Base-by-base conservation (phyloP, 2,113 vertebrate species). In the Pipra filicauda region DNA sequence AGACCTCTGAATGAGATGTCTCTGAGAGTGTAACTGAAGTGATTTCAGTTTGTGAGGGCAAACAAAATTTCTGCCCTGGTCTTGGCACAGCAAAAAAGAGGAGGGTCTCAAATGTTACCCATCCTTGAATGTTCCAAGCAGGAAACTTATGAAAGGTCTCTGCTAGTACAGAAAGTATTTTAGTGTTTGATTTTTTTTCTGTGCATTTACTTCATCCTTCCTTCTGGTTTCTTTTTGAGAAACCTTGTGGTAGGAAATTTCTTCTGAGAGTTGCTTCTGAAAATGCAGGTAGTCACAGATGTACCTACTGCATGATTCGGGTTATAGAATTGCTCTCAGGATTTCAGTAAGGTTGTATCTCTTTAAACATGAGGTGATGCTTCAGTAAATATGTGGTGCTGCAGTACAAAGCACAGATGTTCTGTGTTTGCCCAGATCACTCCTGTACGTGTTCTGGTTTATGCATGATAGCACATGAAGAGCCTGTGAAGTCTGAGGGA, bases 371-470 rank as follows among this genome's bases (percentile, higher is more conserved):
- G 5, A 82, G 41, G 24, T 26, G 51, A 72, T 85, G 91, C 80
- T 87, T 91, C 89, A 93, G 61, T 92, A 74, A 78, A 31, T 35
- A 39, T 6, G 79, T 43, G 43, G n/a, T 71, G 64, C 91, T 91
- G 51, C 52, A 26, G 27, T 64, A 67, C 35, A 74, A 52, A 91
- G 89, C 93, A 84, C 84, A 91, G 91, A 86, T 96, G 89, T 89
- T 93, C 16, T 67, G 19, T 71, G 44, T 78, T 80, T 87, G 91
- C 86, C 79, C 41, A 58, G 0, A 84, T 77, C 59, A 28, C n/a
- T 80, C 55, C 59, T 91, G 30, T 71, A 57, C 0, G 5, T 85
- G 78, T 79, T 85, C 85, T 93, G 67, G 4, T 91, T 93, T 84
- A 89, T 75, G 84, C 88, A 70, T 92, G 93, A 91, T 35, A 66